Evolutionary conservation across 2,113 vertebrate genomes (phyloP).

Genomic region (Naja naja): DNA sequence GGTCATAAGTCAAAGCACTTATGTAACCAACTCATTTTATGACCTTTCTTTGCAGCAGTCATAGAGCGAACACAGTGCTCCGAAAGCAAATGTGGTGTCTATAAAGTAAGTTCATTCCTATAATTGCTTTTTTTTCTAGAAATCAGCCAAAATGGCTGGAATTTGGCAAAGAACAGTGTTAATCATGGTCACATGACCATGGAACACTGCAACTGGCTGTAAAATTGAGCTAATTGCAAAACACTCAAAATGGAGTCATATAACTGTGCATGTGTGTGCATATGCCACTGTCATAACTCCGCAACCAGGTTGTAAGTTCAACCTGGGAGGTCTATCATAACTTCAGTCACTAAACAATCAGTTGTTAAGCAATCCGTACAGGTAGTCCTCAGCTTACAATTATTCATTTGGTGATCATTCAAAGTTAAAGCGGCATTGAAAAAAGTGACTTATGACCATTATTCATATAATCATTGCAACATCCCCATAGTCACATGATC

Average conservation of each 20-base stretch:
- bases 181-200: neutral
- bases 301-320: neutral
- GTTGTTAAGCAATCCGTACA: neutral
- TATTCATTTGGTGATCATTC: too few relatives aligned
- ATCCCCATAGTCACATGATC: neutral
- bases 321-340: neutral
- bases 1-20: neutral
- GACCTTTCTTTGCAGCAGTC: neutral
- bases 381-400: too few relatives aligned
- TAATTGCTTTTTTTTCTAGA: neutral
- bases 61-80: neutral
- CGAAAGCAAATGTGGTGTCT: neutral
- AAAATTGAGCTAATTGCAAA: neutral
- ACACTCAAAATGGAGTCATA: neutral
- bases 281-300: neutral
- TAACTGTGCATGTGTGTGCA: neutral
- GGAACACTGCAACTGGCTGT: neutral
- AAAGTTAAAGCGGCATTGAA: neutral
- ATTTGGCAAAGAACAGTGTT: neutral
- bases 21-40: neutral
- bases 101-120: neutral
- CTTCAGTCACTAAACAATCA: neutral
- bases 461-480: neutral
- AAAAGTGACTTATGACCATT: neutral
- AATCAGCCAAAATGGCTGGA: neutral